Evolutionary conservation across 2,888 invertebrate species (phyloP), one percentile per base, ranked within the genome.

Genomic region (Meandrusa payeni): DNA sequence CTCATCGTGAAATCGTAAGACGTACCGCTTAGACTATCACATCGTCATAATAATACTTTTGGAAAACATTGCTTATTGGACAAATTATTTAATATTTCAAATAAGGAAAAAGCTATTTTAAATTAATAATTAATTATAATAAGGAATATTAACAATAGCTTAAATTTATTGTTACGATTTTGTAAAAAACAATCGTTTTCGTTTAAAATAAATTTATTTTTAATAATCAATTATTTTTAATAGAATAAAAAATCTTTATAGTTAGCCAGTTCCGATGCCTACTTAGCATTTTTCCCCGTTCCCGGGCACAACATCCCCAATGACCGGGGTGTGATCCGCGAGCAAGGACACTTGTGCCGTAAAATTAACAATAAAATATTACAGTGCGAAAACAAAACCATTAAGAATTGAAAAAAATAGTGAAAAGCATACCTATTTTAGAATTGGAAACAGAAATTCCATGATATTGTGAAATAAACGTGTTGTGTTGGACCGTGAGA

Each of bases 301-400:
- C 61, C 61, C 65, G 39, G 40, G 59, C 64, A 65, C 72, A 76
- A 61, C 80, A 76, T 78, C 77, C 73, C 73, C 70, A 58, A 53
- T 61, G 66, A 69, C 68, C 71, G 76, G 83, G 85, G 83, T 85
- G 83, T 83, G 85, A 79, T 77, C 80, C 59, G 64, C 59, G 54
- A 55, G 63, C 54, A 69, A 70, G 67, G 69, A 64, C 67, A 68
- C 64, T 65, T 55, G 57, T 63, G 71, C 68, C 69, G 70, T 76
- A 61, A 74, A 74, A 72, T 70, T 70, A 69, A 71, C 69, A 72
- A 75, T 73, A 75, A 71, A 76, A 72, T 60, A 55, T 58, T 54
- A 54, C 51, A 62, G 55, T 62, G 61, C 27, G 57, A 69, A 69
- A 69, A 74, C 64, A 70, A 70, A 67, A 60, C 48, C 53, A 51